Evolutionary conservation across 2,888 invertebrate genomes (phyloP).

Genomic region (Drosophila quinaria): DNA sequence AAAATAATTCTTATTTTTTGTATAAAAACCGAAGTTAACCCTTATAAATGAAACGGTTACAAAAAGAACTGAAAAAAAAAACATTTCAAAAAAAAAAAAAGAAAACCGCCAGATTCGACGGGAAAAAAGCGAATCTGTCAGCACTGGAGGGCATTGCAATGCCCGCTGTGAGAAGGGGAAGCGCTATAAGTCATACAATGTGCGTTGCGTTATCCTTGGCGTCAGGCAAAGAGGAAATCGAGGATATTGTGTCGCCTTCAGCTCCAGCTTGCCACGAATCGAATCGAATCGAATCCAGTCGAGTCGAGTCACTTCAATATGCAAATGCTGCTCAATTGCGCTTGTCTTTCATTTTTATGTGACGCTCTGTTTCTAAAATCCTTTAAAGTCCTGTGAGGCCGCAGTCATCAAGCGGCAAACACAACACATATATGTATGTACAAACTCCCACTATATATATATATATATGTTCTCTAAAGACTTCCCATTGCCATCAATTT

Average conservation of each 20-base stretch:
- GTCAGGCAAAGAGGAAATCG: slow-evolving; percentile 28
- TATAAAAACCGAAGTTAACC: no score
- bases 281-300: slow-evolving; percentile 16
- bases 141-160: no score
- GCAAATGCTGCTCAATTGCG: slow-evolving; percentile 78
- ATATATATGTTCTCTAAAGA: slow-evolving; percentile 37
- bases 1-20: no score
- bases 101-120: no score
- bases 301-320: slow-evolving; percentile 70
- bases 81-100: no score
- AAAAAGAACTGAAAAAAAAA: no score
- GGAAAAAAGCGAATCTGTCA: no score
- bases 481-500: slow-evolving; percentile 62
- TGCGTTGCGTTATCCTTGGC: slow-evolving; percentile 69
- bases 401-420: slow-evolving; percentile 26
- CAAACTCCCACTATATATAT: slow-evolving; percentile 5
- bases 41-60: no score
- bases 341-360: slow-evolving; percentile 70
- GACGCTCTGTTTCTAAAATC: slow-evolving; percentile 27
- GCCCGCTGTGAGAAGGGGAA: no score
- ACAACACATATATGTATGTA: neutral
- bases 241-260: slow-evolving; percentile 35
- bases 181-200: slow-evolving; percentile 77
- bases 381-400: slow-evolving; percentile 52
- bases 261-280: slow-evolving; percentile 7